Base-by-base conservation (phyloP, 2,113 vertebrate species). In the Eurystomus gularis region DNA sequence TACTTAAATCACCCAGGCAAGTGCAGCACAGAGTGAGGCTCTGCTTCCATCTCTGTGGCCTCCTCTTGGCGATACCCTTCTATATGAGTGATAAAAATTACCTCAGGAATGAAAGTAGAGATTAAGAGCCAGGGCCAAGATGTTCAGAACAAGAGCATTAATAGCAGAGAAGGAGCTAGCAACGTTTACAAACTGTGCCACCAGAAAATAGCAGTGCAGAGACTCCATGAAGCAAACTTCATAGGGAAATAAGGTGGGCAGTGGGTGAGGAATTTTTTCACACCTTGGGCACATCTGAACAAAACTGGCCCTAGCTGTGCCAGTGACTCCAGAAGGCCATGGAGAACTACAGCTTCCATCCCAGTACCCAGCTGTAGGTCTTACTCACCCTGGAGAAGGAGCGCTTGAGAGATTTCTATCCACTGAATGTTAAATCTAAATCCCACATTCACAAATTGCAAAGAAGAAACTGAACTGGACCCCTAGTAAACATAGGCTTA, bases 261-360 rank as follows among this genome's bases (percentile, higher is more conserved):
- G 54, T 16, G n/a, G 25, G 29, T 64, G 44, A 77, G 77, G 20
- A 37, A 51, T 24, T 51, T 87, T 8, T 44, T 88, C 64, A 81
- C 55, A 65, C 11, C 19, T 44, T 3, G 0, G 31, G 20, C 18
- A 77, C 29, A 61, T n/a, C 13, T 62, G 14, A 88, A 33, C 16
- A 77, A 33, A 82, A 81, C 17, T 1, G 1, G 10, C 5, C 35
- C 7, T 37, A 65, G 20, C 19, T 1, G 2, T 0, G 2, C 7
- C 80, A 86, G 46, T 39, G 35, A 64, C 33, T 51, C 28, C 52
- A 85, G 46, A 72, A 46, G 37, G 54, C 44, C 60, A 61, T 1
- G 0, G 1, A 76, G 52, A 88, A 17, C n/a, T 24, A 29, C 31
- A 83, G 14, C n/a, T 37, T 82, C 60, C 37, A 84, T 37, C 37